phyloP scores from a whole-genome alignment of 2,113 vertebrate species.

The Fulica atra region DNA sequence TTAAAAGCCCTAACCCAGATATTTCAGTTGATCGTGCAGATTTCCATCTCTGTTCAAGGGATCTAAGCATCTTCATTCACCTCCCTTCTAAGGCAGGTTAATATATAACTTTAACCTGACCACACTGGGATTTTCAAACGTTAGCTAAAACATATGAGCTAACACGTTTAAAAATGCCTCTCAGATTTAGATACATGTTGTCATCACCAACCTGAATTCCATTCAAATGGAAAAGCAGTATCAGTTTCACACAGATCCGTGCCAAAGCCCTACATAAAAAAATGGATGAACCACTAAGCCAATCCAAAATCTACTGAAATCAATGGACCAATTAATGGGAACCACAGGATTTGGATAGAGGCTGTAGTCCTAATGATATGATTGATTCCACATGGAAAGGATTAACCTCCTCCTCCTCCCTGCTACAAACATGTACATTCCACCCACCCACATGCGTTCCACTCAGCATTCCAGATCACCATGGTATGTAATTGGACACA shows the following conservation, averaged over 20 bases:
- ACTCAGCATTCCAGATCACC: background rate
- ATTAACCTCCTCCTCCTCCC: background rate
- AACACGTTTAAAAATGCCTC: background rate
- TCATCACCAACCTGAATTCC: background rate
- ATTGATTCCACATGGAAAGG: background rate
- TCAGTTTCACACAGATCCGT: background rate
- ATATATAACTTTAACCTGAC: background rate
- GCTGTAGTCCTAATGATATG: background rate
- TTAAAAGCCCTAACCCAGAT: background rate
- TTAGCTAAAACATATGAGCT: background rate
- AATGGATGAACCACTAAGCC: background rate
- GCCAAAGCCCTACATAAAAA: background rate
- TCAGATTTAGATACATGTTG: background rate
- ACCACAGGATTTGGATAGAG: background rate
- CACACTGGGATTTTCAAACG: background rate
- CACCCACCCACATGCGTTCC: background rate
- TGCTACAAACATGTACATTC: background rate
- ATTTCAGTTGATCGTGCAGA: background rate
- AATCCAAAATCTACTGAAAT: slow-evolving; percentile 10
- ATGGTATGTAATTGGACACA: background rate
- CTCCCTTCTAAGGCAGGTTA: background rate
- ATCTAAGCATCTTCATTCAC: background rate
- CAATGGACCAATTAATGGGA: background rate
- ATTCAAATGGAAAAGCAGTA: background rate
- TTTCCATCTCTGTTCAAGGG: background rate